Evolutionary conservation across 2,797 vertebrate genomes (phyloP), one percentile per base, ranked within the genome.

Genomic region (Neosalanx taihuensis): DNA sequence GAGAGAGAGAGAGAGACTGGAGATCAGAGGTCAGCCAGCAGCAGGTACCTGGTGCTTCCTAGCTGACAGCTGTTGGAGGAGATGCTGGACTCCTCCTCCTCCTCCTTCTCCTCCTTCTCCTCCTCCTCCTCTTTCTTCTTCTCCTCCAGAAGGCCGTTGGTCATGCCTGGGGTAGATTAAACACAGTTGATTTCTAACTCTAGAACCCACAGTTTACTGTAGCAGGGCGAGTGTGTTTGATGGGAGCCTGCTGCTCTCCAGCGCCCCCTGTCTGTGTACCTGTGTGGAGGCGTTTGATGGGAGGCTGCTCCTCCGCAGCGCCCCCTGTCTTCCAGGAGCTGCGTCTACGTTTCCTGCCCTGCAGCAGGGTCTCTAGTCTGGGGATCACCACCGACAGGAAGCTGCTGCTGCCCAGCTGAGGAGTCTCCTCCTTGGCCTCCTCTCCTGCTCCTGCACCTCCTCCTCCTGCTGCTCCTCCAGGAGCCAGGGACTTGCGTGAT

Each of bases 311-410:
- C 85, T 94, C 92, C 70, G 89, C 93, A 87, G 92, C 93, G 76
- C 71, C 80, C 82, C 96, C 89, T 89, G 85, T 95, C 94, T 81
- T 91, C 91, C 93, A 93, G 61, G 92, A 89, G 73, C 94, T 94
- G 81, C 92, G 94, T 84, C 95, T 95, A 92, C 97, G 96, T 94
- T 99, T 99, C 89, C 96, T 93, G 92, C 94, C 92, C 90, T 98
- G 97, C 81, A 99, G 95, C 61, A 99, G 93, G 77, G 95, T 98
- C 93, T 99, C 97, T 92, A 99, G 94, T 82, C 95, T 93, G 80
- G 97, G 97, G 89, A 99, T 95, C 87, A 99, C 97, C 92, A 99
- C 96, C 64, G 97, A 98, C 92, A 99, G 91, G 94, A 99, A 96
- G 86, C 96, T 97, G 89, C 97, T 98, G 90, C 96, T 94, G 78